These are phyloP conservation scores for Synergus laeviventris DNA, from an alignment of 2,888 invertebrate species.

Conservation along the genomic window DNA sequence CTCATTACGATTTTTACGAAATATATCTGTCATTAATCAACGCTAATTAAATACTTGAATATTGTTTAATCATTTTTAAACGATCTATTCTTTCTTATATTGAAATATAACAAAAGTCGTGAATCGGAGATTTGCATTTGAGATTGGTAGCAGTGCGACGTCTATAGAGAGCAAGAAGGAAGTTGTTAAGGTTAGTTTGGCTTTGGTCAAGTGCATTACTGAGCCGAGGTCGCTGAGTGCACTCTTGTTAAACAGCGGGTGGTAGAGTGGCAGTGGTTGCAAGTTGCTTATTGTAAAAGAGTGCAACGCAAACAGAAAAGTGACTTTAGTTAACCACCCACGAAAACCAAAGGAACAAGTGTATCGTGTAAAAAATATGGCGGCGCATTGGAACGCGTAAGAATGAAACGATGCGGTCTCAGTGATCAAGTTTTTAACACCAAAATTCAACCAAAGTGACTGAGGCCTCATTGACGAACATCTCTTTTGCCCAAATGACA, in stretches of 20 bases:
- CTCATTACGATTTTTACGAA: not conserved
- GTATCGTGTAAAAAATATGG: slow-evolving; percentile 58
- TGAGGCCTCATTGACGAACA: slow-evolving; percentile 6
- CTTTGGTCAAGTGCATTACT: too few species aligned
- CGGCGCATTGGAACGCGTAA: slow-evolving; percentile 59
- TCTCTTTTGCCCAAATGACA: slow-evolving; percentile 55
- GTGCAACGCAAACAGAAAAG: slow-evolving; percentile 1
- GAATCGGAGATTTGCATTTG: not conserved
- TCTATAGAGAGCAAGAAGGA: not conserved
- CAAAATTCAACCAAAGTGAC: slow-evolving; percentile 18
- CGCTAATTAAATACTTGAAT: not conserved
- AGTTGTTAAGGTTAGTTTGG: not conserved
- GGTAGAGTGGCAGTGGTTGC: slow-evolving; percentile 39
- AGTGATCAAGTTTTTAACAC: slow-evolving; percentile 20
- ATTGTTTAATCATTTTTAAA: not conserved
- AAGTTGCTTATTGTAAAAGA: slow-evolving; percentile 48
- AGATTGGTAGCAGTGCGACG: slow-evolving; percentile 16
- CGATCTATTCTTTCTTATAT: not conserved
- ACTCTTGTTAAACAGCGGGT: not conserved
- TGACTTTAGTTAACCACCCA: slow-evolving; percentile 41
- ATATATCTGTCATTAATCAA: not conserved
- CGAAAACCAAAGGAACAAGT: slow-evolving; percentile 59
- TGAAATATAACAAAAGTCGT: not conserved
- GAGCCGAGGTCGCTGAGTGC: not conserved
- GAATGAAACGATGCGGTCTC: slow-evolving; percentile 54